These are phyloP conservation scores for Barypeithes pellucidus DNA, from an alignment of 2,888 invertebrate genomes.

Conservation along the genomic window DNA sequence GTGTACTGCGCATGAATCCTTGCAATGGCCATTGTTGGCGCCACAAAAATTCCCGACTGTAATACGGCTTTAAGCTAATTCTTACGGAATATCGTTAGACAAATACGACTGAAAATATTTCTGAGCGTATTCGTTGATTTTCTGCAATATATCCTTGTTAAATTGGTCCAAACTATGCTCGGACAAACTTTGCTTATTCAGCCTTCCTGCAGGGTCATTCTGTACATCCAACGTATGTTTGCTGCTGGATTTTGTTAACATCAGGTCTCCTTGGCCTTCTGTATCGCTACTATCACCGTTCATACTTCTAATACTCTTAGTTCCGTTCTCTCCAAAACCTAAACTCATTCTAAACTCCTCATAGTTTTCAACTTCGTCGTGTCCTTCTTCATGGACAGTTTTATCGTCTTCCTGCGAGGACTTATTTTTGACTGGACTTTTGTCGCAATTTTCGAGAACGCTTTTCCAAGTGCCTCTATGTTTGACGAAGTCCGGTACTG, in stretches of 20 bases:
- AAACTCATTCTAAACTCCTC: conserved; percentile 50
- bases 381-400: neutral
- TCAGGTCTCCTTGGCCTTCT: neutral
- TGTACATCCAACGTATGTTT: conserved; percentile 6
- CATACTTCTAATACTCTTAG: neutral
- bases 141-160: conserved; percentile 30
- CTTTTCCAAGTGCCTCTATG: conserved; percentile 63
- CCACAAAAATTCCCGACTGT: too few species aligned
- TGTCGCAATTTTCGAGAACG: conserved; percentile 49
- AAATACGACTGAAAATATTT: conserved; percentile 42
- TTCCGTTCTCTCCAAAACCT: conserved; percentile 24
- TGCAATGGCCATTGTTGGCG: too few species aligned
- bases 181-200: neutral
- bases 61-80: conserved; percentile 6
- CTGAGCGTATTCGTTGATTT: conserved; percentile 36
- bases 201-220: neutral
- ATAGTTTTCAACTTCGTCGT: conserved; percentile 42
- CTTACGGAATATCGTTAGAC: conserved; percentile 47
- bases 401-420: neutral
- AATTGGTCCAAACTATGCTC: neutral
- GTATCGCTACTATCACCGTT: neutral
- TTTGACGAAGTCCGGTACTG: conserved; percentile 62
- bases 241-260: conserved; percentile 23
- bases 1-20: too few species aligned
- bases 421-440: too few species aligned